Conservation (phyloP, 2,888 invertebrate genomes). For the Caenorhabditis sinica region DNA sequence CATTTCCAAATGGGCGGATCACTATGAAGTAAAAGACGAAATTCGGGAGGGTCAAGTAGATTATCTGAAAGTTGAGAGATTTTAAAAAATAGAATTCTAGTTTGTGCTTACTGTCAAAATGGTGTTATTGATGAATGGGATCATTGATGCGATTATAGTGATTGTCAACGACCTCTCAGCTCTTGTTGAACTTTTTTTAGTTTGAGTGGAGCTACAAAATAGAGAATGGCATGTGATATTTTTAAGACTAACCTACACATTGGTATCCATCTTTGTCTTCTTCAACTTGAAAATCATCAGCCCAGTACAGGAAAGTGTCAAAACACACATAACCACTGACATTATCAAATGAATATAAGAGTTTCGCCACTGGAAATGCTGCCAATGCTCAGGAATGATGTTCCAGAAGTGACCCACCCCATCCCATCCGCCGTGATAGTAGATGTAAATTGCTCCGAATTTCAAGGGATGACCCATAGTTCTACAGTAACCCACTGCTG, state of each 20-base stretch:
- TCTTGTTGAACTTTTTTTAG: slow-evolving; percentile 16
- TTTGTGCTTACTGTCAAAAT: slow-evolving; percentile 32
- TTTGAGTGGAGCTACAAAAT: slow-evolving; percentile 23
- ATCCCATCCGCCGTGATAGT: slow-evolving; percentile 35
- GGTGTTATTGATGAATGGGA: slow-evolving; percentile 50
- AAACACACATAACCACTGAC: slow-evolving; percentile 33
- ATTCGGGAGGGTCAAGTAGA: slow-evolving; percentile 31
- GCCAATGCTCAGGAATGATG: neutral
- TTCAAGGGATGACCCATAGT: slow-evolving; percentile 29
- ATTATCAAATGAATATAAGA: slow-evolving; percentile 51
- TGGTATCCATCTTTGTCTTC: neutral
- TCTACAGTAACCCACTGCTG: slow-evolving; percentile 52
- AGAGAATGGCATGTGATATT: neutral
- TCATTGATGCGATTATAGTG: slow-evolving; percentile 50
- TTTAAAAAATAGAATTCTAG: neutral
- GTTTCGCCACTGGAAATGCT: slow-evolving; percentile 26
- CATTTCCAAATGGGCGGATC: slow-evolving; percentile 54
- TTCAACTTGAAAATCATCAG: slow-evolving; percentile 34
- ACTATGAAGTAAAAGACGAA: slow-evolving; percentile 46
- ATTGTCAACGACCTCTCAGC: slow-evolving; percentile 49
- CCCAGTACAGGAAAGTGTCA: neutral
- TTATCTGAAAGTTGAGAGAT: slow-evolving; percentile 13
- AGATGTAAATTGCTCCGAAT: slow-evolving; percentile 50
- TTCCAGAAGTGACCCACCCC: slow-evolving; percentile 1
- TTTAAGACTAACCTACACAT: neutral